These are phyloP conservation scores for Boleophthalmus pectinirostris DNA, from an alignment of 2,113 vertebrate species.

Conservation along the genomic window DNA sequence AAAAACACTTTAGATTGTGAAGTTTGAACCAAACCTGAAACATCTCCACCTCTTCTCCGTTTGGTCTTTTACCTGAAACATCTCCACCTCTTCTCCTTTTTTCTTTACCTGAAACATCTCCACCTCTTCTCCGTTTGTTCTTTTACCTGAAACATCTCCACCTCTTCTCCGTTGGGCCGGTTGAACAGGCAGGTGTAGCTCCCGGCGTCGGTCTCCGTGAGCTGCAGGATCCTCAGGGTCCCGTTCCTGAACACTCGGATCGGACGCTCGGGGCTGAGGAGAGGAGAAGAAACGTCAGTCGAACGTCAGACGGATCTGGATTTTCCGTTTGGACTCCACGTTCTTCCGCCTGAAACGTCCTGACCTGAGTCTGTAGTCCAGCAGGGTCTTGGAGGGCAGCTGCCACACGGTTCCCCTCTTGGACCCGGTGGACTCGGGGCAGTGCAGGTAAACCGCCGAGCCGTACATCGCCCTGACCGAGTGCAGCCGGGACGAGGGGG, in stretches of 20 bases:
- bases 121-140: neutral
- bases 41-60: neutral
- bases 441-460: conserved; percentile 78
- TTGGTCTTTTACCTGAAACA: too few relatives aligned
- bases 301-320: too few relatives aligned
- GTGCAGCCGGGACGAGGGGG: conserved; percentile 70
- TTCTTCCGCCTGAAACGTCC: too few relatives aligned
- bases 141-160: conserved; percentile 62
- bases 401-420: conserved; percentile 74
- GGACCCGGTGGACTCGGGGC: conserved; percentile 72
- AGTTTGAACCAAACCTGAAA: too few relatives aligned
- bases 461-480: conserved; percentile 77
- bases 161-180: conserved; percentile 77
- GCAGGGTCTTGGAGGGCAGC: conserved; percentile 72
- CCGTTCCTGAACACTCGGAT: conserved; percentile 78
- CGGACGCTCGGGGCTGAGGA: conserved; percentile 73
- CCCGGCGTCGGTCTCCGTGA: conserved; percentile 76
- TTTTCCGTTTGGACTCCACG: too few relatives aligned
- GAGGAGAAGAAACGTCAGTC: neutral
- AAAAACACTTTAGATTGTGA: too few relatives aligned
- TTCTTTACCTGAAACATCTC: neutral
- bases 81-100: neutral
- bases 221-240: conserved; percentile 77
- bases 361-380: conserved; percentile 78
- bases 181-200: conserved; percentile 78